These are phyloP conservation scores for Peromyscus maniculatus DNA, from an alignment of 2,113 vertebrate species.

Conservation along the genomic window DNA sequence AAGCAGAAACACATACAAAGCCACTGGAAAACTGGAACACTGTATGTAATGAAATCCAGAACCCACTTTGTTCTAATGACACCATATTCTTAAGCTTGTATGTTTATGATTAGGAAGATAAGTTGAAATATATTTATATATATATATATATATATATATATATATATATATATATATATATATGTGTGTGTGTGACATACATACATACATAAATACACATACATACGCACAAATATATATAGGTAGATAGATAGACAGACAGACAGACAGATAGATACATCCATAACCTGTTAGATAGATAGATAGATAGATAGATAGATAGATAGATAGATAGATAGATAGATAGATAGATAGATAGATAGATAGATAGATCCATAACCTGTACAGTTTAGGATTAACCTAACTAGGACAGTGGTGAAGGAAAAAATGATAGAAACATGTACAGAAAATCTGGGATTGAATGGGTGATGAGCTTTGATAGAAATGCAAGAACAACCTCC, in stretches of 20 bases:
- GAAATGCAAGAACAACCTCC: background rate
- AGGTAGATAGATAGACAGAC: no score
- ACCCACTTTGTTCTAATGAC: background rate
- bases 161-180: no score
- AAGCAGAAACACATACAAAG: background rate
- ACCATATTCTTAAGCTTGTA: background rate
- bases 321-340: no score
- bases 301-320: no score
- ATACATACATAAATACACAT: background rate
- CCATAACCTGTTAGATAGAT: no score
- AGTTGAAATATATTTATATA: background rate
- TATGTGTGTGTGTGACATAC: background rate
- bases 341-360: no score
- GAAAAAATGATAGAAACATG: background rate
- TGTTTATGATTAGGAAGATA: background rate
- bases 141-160: background rate
- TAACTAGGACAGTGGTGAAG: background rate
- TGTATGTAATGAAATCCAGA: background rate
- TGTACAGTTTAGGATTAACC: background rate
- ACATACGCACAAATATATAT: no score
- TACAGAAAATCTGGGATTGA: background rate
- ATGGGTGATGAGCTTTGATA: background rate
- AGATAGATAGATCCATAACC: background rate
- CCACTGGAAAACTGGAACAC: background rate
- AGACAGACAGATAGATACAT: no score